A percentile compares a stretch with the other conserved stretches of the same genome.
phyloP scores from a whole-genome alignment of 2,113 vertebrate genomes.

The Taurulus bubalis region DNA sequence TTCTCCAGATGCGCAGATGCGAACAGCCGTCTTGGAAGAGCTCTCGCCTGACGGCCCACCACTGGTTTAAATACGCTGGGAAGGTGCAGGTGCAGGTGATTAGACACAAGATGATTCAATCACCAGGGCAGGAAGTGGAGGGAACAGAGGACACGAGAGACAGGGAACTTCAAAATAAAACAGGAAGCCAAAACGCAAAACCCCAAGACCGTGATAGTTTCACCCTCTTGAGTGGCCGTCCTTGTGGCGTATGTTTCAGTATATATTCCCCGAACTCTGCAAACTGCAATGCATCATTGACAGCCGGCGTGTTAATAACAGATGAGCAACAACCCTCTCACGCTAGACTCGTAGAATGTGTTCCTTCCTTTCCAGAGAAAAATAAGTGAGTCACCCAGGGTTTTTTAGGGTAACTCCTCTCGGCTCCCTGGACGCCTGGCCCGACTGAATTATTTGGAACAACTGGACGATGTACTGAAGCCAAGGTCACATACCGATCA shows the following conservation, averaged over 20 bases:
- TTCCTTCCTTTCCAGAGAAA: conserved; percentile 40
- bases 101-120: no score
- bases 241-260: neutral
- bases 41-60: no score
- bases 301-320: neutral
- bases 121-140: no score
- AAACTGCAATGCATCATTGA: neutral
- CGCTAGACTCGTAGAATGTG: neutral
- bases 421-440: conserved; percentile 22
- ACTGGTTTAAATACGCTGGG: no score
- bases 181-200: no score
- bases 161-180: no score
- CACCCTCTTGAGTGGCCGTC: no score
- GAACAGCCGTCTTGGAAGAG: no score
- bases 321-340: conserved; percentile 10
- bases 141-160: no score
- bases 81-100: no score
- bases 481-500: conserved; percentile 72
- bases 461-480: conserved; percentile 60
- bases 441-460: conserved; percentile 66
- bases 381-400: conserved; percentile 67
- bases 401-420: conserved; percentile 52
- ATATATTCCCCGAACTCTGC: neutral
- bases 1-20: no score
- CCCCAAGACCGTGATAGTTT: no score